Base-by-base conservation (phyloP, 2,888 invertebrate species). In the Meloe dianella region DNA sequence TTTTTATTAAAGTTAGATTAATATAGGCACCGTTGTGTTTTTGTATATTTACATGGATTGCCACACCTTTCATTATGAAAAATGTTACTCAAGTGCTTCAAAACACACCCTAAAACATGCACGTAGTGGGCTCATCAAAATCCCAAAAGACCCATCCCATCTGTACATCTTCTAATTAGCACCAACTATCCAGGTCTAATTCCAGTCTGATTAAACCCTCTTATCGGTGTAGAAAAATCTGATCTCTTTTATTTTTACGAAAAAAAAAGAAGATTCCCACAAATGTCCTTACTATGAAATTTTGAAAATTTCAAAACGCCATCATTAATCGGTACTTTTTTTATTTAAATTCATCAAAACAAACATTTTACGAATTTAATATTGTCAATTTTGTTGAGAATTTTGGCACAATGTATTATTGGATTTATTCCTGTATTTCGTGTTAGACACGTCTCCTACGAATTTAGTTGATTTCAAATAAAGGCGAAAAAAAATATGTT, bases 1-100 rank as follows among this genome's bases (percentile, higher is more conserved):
- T 60, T 60, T 60, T 30, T 60, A 60, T 38, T 60, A 38, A 60
- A 60, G 20, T 38, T 38, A 41, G 3, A 32, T 60, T 35, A 24
- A 41, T 41, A 32, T 17, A 12, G 27, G 27, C 12, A 24, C 4
- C 38, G 38, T 32, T 38, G 38, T 3, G n/a, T 54, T 14, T 54
- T 14, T 24, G 14, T 27, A 27, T 54, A 27, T 54, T 24, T 27
- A 54, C n/a, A 54, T 27, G 24, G 12, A 24, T 9, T 10, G n/a
- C 27, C 54, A 54, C 54, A 5, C 54, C 54, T 54, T 54, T 54
- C 54, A 54, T 54, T 54, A 54, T 54, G 54, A 27, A 54, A 54
- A 54, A 54, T 54, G 24, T 27, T 27, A 27, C 12, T 54, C 54
- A 27, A 54, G 24, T 54, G 27, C 24, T 54, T 54, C 27, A 54